Evolutionary conservation across 1,140 invertebrate species (phyloP), one percentile per base, ranked within the genome.

Genomic region (Brachystomella parvula): DNA sequence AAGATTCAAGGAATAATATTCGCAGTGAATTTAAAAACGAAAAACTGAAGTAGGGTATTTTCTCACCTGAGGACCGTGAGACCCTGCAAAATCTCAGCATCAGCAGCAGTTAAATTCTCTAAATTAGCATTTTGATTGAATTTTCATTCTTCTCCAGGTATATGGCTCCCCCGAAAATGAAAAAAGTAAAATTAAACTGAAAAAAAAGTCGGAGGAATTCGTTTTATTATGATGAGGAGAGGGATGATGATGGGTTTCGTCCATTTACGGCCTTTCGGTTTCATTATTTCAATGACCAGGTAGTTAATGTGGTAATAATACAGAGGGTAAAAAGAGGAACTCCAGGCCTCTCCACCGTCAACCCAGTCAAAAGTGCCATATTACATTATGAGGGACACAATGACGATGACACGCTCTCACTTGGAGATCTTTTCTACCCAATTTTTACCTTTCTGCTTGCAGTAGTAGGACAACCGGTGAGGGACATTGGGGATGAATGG

Each of bases 101-200:
- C 9, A 9, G 9, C 39, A 44, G 9, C 39, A n/a, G 9, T 44
- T 12, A 44, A 9, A 9, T n/a, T 44, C 39, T n/a, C 39, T 44
- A 53, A 53, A 53, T 53, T 53, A 53, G 49, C 49, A 53, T 53
- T 53, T 53, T 53, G 49, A 53, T 53, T 53, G 49, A 53, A 53
- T 53, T 53, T 53, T 53, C 49, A 44, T 44, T n/a, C n/a, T 44
- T n/a, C n/a, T 9, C 39, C n/a, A n/a, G 9, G 39, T n/a, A 44
- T n/a, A 9, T 12, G 9, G 9, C 39, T 9, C n/a, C n/a, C 39
- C 9, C n/a, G n/a, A 44, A 44, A 44, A n/a, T 44, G 9, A 9
- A 9, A 12, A 9, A 9, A 12, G 39, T 12, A 24, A 24, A 53
- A 24, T 26, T 24, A 6, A 24, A 26, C 9, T 15, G 49, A 15